These are phyloP conservation scores for Meganola albula DNA, from an alignment of 2,888 invertebrate genomes.

Conservation along the genomic window DNA sequence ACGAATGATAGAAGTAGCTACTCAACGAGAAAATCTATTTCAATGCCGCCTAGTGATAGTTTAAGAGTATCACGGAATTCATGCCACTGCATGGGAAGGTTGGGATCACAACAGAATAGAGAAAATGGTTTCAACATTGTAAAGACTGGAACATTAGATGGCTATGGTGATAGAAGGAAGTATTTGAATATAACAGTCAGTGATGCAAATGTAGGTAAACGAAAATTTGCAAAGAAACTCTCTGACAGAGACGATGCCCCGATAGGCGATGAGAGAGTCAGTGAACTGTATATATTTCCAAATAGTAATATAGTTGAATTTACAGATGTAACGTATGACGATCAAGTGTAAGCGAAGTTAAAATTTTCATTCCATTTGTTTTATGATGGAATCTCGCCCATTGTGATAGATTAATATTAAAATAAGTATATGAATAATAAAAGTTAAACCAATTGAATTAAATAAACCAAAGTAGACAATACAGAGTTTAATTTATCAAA, in stretches of 20 bases:
- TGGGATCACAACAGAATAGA: constrained; percentile 28
- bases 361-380: constrained; percentile 27
- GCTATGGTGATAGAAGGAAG: constrained; percentile 33
- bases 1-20: constrained; percentile 60
- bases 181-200: constrained; percentile 29
- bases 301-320: constrained; percentile 69
- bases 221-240: constrained; percentile 35
- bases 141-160: constrained; percentile 39
- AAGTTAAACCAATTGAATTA: too few species aligned
- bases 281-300: constrained; percentile 68
- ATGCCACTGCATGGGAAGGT: constrained; percentile 47
- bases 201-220: constrained; percentile 34
- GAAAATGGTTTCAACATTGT: constrained; percentile 48
- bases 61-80: constrained; percentile 47
- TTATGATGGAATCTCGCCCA: too few species aligned
- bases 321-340: constrained; percentile 62
- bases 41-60: constrained; percentile 43
- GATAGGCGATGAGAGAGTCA: constrained; percentile 59
- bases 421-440: too few species aligned
- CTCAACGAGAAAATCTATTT: constrained; percentile 56
- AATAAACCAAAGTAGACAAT: too few species aligned
- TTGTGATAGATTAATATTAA: too few species aligned
- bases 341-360: constrained; percentile 60
- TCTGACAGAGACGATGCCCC: constrained; percentile 41
- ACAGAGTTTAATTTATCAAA: too few species aligned